Percentiles rank a stretch among this genome's conserved stretches.
Conservation (phyloP, 2,113 vertebrate genomes). For the Chloebia gouldiae region DNA sequence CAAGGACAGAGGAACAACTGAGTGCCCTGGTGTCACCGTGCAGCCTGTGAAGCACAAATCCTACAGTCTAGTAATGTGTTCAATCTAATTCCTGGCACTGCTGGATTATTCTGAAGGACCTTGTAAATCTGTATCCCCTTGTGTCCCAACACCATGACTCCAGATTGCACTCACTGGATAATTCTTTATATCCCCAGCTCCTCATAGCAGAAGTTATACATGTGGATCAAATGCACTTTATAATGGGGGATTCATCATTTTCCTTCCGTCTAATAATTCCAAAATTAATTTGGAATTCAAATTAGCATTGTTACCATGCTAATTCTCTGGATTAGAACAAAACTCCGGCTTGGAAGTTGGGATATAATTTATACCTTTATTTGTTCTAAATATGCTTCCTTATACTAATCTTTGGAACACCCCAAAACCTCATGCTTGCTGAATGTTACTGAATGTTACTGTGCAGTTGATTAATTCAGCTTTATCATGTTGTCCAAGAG, state of each 20-base stretch:
- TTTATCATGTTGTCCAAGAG: neutral
- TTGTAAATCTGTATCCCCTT: accelerated
- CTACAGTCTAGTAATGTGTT: neutral
- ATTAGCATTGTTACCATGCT: neutral
- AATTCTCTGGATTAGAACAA: neutral
- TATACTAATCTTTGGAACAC: neutral
- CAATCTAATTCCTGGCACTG: neutral
- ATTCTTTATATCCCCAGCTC: accelerated
- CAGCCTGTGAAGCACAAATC: neutral
- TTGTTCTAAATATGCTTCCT: neutral
- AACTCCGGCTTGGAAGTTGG: neutral
- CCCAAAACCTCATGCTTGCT: neutral
- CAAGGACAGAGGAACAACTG: neutral
- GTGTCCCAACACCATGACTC: no score
- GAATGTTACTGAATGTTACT: neutral
- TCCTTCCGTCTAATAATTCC: neutral
- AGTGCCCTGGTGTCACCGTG: accelerated
- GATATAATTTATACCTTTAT: neutral
- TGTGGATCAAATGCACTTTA: neutral
- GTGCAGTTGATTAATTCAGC: neutral
- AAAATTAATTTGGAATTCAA: neutral
- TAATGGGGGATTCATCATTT: neutral
- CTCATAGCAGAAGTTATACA: neutral
- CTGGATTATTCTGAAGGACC: neutral
- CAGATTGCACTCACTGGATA: neutral